A percentile compares a stretch with the other conserved stretches of the same genome.
Evolutionary conservation across 2,113 vertebrate species (phyloP).

Genomic region (Ptychochromis oligacanthus): DNA sequence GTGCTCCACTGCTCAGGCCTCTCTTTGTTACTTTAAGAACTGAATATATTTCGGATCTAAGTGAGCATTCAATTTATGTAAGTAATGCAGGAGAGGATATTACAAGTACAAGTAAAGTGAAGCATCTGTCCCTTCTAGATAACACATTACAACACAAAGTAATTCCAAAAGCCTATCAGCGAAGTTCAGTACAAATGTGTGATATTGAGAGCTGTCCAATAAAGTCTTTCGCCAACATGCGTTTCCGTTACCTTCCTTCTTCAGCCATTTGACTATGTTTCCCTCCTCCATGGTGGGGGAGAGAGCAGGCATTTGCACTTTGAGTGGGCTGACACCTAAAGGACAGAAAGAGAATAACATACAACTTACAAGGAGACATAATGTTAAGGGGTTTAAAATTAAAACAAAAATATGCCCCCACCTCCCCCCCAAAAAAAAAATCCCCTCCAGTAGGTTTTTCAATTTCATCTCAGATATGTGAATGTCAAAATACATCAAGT

Average conservation of each 20-base stretch:
- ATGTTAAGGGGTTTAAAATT: not conserved
- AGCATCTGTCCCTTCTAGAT: not conserved
- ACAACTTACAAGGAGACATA: not conserved
- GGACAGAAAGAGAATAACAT: constrained; percentile 55
- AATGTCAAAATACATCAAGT: constrained; percentile 12
- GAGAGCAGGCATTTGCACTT: constrained; percentile 95
- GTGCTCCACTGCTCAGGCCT: constrained; percentile 35
- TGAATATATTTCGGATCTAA: not conserved
- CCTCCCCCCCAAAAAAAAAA: no score
- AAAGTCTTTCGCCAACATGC: not conserved
- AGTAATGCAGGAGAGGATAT: not conserved
- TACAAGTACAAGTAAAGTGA: not conserved
- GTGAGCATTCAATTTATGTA: not conserved
- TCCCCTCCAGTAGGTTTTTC: not conserved
- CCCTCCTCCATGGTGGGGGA: constrained; percentile 98
- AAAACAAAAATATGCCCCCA: not conserved
- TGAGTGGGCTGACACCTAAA: constrained; percentile 85
- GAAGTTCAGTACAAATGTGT: not conserved
- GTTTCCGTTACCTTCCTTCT: constrained; percentile 90
- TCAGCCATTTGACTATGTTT: constrained; percentile 96
- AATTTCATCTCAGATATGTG: not conserved
- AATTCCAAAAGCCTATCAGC: not conserved
- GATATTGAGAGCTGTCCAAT: not conserved
- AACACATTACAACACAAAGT: not conserved
- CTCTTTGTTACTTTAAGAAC: not conserved